Conservation (phyloP, 2,113 vertebrate genomes). For the Ciconia boyciana region DNA sequence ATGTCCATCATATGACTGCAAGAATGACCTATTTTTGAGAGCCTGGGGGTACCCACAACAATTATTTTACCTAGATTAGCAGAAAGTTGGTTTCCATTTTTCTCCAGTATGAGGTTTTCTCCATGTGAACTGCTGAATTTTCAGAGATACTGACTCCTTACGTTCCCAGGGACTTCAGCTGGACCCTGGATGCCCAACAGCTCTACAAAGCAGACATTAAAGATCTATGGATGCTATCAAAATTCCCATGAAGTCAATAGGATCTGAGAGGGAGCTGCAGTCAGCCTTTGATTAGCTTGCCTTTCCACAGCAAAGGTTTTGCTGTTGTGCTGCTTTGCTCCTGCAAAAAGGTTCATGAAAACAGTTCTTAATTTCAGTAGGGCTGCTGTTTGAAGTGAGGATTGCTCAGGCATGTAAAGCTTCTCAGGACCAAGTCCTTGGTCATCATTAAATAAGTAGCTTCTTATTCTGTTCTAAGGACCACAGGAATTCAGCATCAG, state of each 20-base stretch:
- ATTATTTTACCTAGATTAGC: background rate
- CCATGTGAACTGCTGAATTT: background rate
- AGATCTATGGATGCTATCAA: background rate
- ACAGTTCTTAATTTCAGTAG: background rate
- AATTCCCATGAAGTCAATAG: background rate
- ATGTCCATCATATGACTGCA: background rate
- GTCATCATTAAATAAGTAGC: background rate
- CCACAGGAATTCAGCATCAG: background rate
- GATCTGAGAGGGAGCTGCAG: background rate
- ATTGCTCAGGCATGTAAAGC: background rate
- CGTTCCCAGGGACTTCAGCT: background rate
- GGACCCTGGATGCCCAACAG: background rate
- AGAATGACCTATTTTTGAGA: background rate
- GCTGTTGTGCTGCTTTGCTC: background rate
- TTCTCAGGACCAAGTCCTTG: background rate
- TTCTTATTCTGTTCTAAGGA: background rate
- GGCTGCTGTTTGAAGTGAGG: background rate
- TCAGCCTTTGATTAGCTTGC: background rate
- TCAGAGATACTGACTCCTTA: background rate
- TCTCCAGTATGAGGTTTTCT: background rate
- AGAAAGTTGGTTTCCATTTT: background rate
- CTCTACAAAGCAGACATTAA: background rate
- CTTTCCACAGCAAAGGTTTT: background rate
- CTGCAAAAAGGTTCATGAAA: background rate
- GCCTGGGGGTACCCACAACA: too few species aligned